These are phyloP conservation scores for Prinia subflava DNA, from an alignment of 2,113 vertebrate genomes.

Conservation along the genomic window DNA sequence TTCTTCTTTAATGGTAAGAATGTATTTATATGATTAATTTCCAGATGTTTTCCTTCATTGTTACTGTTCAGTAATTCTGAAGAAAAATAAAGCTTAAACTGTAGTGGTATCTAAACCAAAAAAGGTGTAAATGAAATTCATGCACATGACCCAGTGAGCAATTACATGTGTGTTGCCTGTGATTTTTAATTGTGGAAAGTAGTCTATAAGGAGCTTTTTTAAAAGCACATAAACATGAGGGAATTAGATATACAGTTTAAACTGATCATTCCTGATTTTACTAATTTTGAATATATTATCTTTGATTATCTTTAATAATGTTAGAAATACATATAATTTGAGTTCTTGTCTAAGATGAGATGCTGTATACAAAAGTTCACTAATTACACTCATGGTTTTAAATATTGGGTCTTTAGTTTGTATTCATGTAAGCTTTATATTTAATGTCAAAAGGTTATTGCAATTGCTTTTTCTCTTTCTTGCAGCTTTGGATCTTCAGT, in stretches of 20 bases:
- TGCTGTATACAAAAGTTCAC: neutral
- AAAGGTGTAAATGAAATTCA: neutral
- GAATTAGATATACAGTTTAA: neutral
- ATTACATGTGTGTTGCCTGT: neutral
- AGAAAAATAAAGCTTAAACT: neutral
- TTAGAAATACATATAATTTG: neutral
- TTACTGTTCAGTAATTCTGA: neutral
- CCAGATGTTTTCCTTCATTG: neutral
- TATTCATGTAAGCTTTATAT: neutral
- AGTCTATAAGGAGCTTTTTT: neutral
- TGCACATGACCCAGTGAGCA: neutral
- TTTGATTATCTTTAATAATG: neutral
- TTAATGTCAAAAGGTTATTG: neutral
- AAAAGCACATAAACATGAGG: neutral
- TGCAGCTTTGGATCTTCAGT: slow-evolving; percentile 86
- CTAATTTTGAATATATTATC: neutral
- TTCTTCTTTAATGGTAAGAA: neutral
- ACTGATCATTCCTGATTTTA: neutral
- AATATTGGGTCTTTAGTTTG: neutral
- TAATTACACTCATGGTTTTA: neutral
- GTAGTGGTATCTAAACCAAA: neutral
- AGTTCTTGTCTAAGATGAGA: neutral
- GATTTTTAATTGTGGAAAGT: neutral
- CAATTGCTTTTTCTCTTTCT: neutral
- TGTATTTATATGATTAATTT: neutral